Base-by-base conservation (phyloP, 2,113 vertebrate genomes). In the Ivindomyrus marchei region DNA sequence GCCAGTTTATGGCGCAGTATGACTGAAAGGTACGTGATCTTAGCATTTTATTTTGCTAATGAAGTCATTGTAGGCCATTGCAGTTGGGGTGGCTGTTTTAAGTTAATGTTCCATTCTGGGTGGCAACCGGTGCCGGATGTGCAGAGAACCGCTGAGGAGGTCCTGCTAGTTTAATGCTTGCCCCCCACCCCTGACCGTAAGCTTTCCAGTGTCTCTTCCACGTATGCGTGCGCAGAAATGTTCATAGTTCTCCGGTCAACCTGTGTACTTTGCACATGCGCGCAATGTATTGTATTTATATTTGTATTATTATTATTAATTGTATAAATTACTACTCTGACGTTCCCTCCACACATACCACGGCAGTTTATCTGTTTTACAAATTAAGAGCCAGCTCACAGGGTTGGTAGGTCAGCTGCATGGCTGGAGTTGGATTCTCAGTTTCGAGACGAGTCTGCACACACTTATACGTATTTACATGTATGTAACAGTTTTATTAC, bases 11-110 rank as follows among this genome's bases (percentile, higher is more conserved):
- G 97, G 97, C 93, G 94, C 92, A 96, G 95, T 94, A 96, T 97
- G 95, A 96, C 94, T 45, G 92, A 94, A 94, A 98, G 97, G 97
- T 99, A 97, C 77, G 97, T 84, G 4, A 11, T 42, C 50, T 80
- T 46, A 6, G 50, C 27, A n/a, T 56, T 56, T 89, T 58, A 21
- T 84, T 53, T 53, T 47, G 19, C 87, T 87, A 87, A 36, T 36
- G 24, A 19, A 45, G 56, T 46, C 87, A n/a, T 2, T 42, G 24
- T 46, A 52, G 31, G 27, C 66, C 4, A 1, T 77, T 77, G 15
- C 4, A 50, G 7, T 10, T 50, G 56, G 6, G 56, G 21, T 36
- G 66, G 13, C 70, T 39, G 31, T 31, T 77, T 0, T 39, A 77
- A 77, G 31, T 17, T 4, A 77, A 31, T 39, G 31, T 77, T 77